phyloP scores from a whole-genome alignment of 2,797 vertebrate species.

The Mormyrus proboscirostris region DNA sequence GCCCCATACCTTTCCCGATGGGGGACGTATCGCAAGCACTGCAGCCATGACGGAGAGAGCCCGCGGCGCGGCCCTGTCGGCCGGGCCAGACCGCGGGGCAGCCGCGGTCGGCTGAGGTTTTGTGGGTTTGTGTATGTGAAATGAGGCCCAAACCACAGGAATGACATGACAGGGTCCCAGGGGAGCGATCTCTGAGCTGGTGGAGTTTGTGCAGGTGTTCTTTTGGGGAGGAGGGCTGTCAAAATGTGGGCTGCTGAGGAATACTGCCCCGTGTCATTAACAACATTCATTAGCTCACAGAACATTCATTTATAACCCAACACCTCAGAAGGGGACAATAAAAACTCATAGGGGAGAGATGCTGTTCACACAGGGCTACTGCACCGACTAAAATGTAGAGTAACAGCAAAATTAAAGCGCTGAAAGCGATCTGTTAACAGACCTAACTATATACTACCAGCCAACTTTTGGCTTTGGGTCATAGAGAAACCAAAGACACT shows the following conservation, averaged over 20 bases:
- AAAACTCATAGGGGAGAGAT: neutral
- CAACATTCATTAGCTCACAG: neutral
- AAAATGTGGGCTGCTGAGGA: neutral
- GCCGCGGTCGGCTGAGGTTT: neutral
- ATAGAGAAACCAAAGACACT: neutral
- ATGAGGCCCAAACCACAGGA: constrained; percentile 3
- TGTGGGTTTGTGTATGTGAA: constrained; percentile 7
- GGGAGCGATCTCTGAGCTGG: neutral
- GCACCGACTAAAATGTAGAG: neutral
- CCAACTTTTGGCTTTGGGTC: neutral
- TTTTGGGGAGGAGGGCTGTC: neutral
- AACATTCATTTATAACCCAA: neutral
- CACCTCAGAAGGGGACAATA: neutral
- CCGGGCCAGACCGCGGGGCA: too few relatives aligned
- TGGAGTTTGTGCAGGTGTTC: constrained; percentile 5
- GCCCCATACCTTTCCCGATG: neutral
- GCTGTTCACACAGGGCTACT: neutral
- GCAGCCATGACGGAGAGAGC: neutral
- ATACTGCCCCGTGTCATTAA: neutral
- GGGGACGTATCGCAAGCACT: neutral
- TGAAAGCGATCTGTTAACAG: neutral
- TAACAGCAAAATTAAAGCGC: neutral
- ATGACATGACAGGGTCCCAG: neutral
- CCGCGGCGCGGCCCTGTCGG: neutral
- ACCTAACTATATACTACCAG: neutral